These are phyloP conservation scores for Rhingia rostrata DNA, from an alignment of 2,888 invertebrate species.

Conservation along the genomic window DNA sequence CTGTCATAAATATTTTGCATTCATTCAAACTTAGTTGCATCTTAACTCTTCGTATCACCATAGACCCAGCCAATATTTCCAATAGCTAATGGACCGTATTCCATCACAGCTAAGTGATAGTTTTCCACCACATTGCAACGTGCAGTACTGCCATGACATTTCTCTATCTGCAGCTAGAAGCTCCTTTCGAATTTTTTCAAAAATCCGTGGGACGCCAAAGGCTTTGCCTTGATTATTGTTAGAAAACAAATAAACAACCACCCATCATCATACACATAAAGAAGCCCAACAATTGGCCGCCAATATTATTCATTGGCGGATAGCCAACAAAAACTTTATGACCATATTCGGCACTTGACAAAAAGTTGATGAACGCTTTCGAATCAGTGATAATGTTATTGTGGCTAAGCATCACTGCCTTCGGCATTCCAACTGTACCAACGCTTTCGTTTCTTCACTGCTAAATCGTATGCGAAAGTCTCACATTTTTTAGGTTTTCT, in stretches of 20 bases:
- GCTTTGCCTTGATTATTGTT: slow-evolving; percentile 89
- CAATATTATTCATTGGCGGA: slow-evolving; percentile 94
- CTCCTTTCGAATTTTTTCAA: slow-evolving; percentile 95
- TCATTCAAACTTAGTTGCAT: slow-evolving; percentile 90
- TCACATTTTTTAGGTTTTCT: too few species aligned
- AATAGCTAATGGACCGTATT: slow-evolving; percentile 82
- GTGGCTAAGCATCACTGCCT: slow-evolving; percentile 96
- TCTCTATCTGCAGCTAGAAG: slow-evolving; percentile 89
- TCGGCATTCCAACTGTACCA: slow-evolving; percentile 93
- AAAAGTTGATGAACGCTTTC: slow-evolving; percentile 83
- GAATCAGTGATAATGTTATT: slow-evolving; percentile 91
- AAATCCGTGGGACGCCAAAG: slow-evolving; percentile 95
- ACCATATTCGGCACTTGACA: slow-evolving; percentile 83
- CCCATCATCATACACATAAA: slow-evolving; percentile 83
- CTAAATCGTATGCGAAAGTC: too few species aligned
- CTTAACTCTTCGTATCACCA: slow-evolving; percentile 89
- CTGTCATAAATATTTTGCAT: slow-evolving; percentile 87
- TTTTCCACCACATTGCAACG: slow-evolving; percentile 85
- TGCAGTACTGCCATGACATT: slow-evolving; percentile 88
- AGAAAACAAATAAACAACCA: slow-evolving; percentile 89
- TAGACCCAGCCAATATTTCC: slow-evolving; percentile 83
- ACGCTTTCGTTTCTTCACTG: too few species aligned
- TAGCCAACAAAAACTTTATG: slow-evolving; percentile 89
- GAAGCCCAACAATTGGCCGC: slow-evolving; percentile 91
- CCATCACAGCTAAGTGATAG: slow-evolving; percentile 85